Evolutionary conservation across 2,797 vertebrate genomes (phyloP).

Genomic region (Carduelis carduelis): DNA sequence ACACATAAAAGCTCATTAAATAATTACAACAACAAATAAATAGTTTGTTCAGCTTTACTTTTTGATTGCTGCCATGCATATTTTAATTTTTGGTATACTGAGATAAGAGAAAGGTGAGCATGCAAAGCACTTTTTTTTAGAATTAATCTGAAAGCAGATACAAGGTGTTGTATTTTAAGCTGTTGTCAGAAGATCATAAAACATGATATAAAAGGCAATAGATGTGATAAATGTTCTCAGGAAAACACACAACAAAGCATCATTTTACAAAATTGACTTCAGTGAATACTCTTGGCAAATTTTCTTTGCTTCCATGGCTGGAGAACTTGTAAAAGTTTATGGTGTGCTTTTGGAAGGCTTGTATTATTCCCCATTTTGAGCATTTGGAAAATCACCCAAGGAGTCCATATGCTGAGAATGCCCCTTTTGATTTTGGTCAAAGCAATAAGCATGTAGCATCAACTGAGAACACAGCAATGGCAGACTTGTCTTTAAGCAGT

Average conservation of each 20-base stretch:
- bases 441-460: slow-evolving; percentile 58
- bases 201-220: slow-evolving; percentile 35
- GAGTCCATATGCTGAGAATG: slow-evolving; percentile 65
- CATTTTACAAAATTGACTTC: slow-evolving; percentile 62
- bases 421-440: slow-evolving; percentile 69
- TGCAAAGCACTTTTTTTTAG: slow-evolving; percentile 66
- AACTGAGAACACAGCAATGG: slow-evolving; percentile 70
- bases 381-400: slow-evolving; percentile 53
- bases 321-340: slow-evolving; percentile 21
- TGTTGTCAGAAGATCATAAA: slow-evolving; percentile 56
- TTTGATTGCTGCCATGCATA: slow-evolving; percentile 72
- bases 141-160: slow-evolving; percentile 60
- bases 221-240: slow-evolving; percentile 28
- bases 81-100: slow-evolving; percentile 69
- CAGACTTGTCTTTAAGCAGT: slow-evolving; percentile 71
- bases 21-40: slow-evolving; percentile 84
- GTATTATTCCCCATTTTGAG: slow-evolving; percentile 52
- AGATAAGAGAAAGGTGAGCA: slow-evolving; percentile 64
- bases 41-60: slow-evolving; percentile 76
- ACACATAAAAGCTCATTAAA: slow-evolving; percentile 78
- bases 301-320: slow-evolving; percentile 29
- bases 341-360: slow-evolving; percentile 36
- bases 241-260: slow-evolving; percentile 56
- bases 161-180: slow-evolving; percentile 60
- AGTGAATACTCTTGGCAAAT: slow-evolving; percentile 32